Evolutionary conservation across 2,888 invertebrate species (phyloP).

Genomic region (Apamea monoglypha): DNA sequence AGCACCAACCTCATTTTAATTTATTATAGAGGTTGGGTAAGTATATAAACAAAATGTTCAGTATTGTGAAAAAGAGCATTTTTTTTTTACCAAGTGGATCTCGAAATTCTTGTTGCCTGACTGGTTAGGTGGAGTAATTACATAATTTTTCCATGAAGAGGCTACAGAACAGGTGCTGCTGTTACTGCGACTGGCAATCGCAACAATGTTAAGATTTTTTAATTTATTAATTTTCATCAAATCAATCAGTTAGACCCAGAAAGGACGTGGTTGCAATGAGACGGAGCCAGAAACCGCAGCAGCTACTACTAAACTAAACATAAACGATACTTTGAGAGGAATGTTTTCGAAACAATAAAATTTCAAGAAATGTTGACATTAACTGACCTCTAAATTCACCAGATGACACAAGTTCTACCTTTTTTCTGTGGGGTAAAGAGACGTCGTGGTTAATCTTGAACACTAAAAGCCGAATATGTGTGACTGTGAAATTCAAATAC

Average conservation of each 20-base stretch:
- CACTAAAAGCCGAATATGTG: neutral
- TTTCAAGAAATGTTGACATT: neutral
- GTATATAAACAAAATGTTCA: too few relatives aligned
- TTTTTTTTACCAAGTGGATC: too few relatives aligned
- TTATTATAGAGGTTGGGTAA: too few relatives aligned
- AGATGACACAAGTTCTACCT: neutral
- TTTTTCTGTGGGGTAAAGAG: neutral
- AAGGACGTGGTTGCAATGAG: neutral
- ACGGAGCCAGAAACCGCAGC: neutral
- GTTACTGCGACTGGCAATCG: too few relatives aligned
- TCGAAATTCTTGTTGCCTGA: too few relatives aligned
- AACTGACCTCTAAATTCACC: neutral
- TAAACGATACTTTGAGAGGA: neutral
- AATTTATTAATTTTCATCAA: neutral
- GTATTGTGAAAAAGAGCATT: too few relatives aligned
- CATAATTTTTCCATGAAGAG: too few relatives aligned
- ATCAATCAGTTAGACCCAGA: neutral
- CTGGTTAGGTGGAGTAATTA: too few relatives aligned
- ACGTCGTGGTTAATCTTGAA: neutral
- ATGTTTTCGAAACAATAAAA: neutral
- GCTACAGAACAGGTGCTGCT: too few relatives aligned
- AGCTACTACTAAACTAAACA: neutral
- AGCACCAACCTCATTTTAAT: too few relatives aligned
- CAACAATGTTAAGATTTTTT: too few relatives aligned
- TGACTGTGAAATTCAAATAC: neutral